Conservation (phyloP, 2,888 invertebrate genomes). For the Dolichomitus sp. region DNA sequence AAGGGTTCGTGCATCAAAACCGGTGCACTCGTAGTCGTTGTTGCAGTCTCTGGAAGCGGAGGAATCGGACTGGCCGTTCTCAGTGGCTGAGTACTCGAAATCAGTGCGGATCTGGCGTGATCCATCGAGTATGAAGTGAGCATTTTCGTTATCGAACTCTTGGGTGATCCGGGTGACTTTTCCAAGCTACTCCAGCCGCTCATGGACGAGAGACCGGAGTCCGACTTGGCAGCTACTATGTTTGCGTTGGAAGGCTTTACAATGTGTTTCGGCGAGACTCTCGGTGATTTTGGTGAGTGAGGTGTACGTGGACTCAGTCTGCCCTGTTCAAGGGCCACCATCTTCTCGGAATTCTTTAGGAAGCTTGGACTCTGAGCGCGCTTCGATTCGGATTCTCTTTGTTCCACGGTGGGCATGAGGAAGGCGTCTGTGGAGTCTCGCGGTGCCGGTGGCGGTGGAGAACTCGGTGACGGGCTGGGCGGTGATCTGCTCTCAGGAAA, state of each 20-base stretch:
- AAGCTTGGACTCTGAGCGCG: constrained; percentile 85
- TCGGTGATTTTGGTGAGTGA: constrained; percentile 91
- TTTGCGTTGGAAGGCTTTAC: constrained; percentile 88
- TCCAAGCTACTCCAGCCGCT: constrained; percentile 95
- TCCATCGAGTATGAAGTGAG: constrained; percentile 82
- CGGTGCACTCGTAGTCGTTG: constrained; percentile 62
- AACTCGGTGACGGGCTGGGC: constrained; percentile 88
- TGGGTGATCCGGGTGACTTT: constrained; percentile 94
- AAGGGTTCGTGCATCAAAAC: constrained; percentile 81
- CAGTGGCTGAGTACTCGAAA: constrained; percentile 75
- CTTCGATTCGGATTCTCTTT: constrained; percentile 75
- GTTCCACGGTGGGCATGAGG: constrained; percentile 84
- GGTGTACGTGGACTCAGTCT: constrained; percentile 89
- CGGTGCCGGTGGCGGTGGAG: constrained; percentile 94
- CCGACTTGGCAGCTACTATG: constrained; percentile 93
- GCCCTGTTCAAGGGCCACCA: constrained; percentile 86
- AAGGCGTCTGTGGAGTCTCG: constrained; percentile 88
- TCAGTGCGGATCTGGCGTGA: constrained; percentile 74
- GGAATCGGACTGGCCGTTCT: constrained; percentile 79
- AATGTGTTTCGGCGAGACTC: constrained; percentile 90
- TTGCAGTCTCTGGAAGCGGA: constrained; percentile 77
- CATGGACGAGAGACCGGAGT: constrained; percentile 95
- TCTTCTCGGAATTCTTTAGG: constrained; percentile 84
- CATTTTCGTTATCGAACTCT: constrained; percentile 87
- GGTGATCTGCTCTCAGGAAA: constrained; percentile 87